These are phyloP conservation scores for Arctocebus calabarensis DNA, from an alignment of 2,797 vertebrate species.

Conservation along the genomic window DNA sequence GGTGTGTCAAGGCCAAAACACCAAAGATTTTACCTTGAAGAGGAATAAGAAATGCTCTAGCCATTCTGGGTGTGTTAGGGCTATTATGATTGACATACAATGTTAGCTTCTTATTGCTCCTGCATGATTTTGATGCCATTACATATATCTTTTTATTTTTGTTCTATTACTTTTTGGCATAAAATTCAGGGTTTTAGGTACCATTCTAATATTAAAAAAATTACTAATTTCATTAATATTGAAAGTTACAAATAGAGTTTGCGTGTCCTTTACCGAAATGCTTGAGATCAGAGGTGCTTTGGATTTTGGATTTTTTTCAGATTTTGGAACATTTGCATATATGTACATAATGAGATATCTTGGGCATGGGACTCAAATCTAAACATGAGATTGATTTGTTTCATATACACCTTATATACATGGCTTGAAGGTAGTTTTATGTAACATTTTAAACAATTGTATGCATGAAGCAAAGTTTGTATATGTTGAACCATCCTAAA, in stretches of 20 bases:
- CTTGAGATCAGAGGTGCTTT: neutral
- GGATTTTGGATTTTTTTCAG: neutral
- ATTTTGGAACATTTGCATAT: neutral
- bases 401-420: neutral
- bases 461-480: neutral
- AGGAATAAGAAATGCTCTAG: neutral
- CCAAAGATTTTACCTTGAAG: neutral
- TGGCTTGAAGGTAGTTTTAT: neutral
- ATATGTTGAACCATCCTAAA: neutral
- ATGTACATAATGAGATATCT: neutral
- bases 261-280: neutral
- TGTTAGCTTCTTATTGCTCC: neutral
- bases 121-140: neutral
- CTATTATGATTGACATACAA: fast-evolving
- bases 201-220: neutral
- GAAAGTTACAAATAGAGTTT: neutral
- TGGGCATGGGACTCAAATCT: neutral
- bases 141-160: neutral
- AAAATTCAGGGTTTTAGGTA: slow-evolving; percentile 1
- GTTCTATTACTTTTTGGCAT: slow-evolving; percentile 5
- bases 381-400: neutral
- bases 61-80: neutral
- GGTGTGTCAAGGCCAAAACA: neutral
- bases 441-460: neutral
- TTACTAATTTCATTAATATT: neutral